These are phyloP conservation scores for Atherinomorus stipes DNA, from an alignment of 2,113 vertebrate species.

Conservation along the genomic window DNA sequence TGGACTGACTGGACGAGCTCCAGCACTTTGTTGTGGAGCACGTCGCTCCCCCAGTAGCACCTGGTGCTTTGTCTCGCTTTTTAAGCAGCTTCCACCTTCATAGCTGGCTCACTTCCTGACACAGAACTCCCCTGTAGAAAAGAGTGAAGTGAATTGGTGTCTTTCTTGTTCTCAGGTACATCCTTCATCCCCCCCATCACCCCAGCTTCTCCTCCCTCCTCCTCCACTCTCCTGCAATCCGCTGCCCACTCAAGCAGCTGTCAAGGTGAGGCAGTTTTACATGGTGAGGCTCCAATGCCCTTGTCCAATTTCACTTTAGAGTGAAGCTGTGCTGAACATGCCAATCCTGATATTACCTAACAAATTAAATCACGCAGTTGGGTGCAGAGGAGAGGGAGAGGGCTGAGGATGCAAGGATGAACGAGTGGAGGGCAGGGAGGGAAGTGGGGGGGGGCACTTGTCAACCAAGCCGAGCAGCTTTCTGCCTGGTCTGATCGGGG, in stretches of 20 bases:
- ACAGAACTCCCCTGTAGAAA: constrained; percentile 56
- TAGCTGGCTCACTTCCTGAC: constrained; percentile 62
- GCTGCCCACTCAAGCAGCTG: constrained; percentile 83
- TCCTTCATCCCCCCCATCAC: constrained; percentile 37
- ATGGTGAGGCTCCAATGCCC: constrained; percentile 85
- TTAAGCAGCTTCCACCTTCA: constrained; percentile 68
- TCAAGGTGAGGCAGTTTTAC: constrained; percentile 85
- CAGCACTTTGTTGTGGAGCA: constrained; percentile 60
- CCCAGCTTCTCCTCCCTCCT: constrained; percentile 16
- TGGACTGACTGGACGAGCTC: constrained; percentile 62
- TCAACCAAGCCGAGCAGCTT: constrained; percentile 48
- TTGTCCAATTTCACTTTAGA: constrained; percentile 87
- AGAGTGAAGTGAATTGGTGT: constrained; percentile 77
- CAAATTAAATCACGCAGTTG: constrained; percentile 85
- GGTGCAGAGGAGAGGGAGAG: constrained; percentile 64
- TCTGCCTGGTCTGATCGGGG: constrained; percentile 69
- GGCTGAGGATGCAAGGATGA: constrained; percentile 62
- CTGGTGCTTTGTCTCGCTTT: constrained; percentile 75
- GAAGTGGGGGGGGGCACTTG: constrained; percentile 25
- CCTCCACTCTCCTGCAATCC: constrained; percentile 71
- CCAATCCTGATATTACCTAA: constrained; percentile 87
- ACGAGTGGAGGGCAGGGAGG: constrained; percentile 12
- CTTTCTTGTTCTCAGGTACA: constrained; percentile 76
- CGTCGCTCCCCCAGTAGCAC: constrained; percentile 59
- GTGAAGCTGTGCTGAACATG: constrained; percentile 84